Percentiles rank a stretch among this genome's conserved stretches.
phyloP scores from a whole-genome alignment of 2,113 vertebrate genomes.

The Apteryx mantelli region DNA sequence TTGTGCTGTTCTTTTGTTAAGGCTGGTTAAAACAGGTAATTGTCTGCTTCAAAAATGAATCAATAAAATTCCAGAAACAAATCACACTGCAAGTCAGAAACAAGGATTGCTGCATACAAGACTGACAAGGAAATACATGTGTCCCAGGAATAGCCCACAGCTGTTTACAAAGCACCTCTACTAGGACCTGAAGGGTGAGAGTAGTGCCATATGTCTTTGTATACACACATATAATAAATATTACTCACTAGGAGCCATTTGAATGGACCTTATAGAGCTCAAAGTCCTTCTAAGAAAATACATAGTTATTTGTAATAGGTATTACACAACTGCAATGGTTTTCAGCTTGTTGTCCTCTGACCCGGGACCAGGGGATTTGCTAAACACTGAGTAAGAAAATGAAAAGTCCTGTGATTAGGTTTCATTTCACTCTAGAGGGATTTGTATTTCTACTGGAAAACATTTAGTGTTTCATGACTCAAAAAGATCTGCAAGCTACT shows the following conservation, averaged over 20 bases:
- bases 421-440: conserved; percentile 10
- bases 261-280: not conserved
- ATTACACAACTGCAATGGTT: not conserved
- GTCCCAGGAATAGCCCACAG: not conserved
- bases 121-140: not conserved
- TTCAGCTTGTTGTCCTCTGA: not conserved
- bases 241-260: not conserved
- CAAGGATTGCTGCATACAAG: not conserved
- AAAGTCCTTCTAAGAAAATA: conserved; percentile 24
- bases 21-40: not conserved
- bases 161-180: not conserved
- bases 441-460: not conserved
- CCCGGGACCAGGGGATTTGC: not conserved
- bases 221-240: not conserved
- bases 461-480: not conserved
- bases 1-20: not conserved
- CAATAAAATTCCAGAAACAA: not conserved
- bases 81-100: not conserved
- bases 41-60: not conserved
- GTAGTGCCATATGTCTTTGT: not conserved
- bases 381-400: conserved; percentile 5
- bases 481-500: not conserved
- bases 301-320: not conserved
- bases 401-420: not conserved
- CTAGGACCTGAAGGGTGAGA: not conserved